Conservation (phyloP, 2,113 vertebrate genomes). For the Pseudopodoces humilis region DNA sequence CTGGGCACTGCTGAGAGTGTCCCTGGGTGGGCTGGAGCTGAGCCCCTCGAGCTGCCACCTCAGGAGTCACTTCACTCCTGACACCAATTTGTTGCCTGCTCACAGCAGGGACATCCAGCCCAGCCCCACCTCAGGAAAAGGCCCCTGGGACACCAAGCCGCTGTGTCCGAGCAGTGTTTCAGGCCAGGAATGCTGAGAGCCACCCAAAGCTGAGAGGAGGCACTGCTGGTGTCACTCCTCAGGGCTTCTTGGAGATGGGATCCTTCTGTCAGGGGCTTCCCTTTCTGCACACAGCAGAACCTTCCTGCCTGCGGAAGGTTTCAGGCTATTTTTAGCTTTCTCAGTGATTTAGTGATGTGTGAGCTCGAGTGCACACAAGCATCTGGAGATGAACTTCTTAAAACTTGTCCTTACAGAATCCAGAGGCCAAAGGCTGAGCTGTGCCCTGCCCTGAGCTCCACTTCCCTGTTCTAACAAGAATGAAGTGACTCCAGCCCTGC, state of each 20-base stretch:
- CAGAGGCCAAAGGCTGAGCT: not conserved
- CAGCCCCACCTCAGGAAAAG: not conserved
- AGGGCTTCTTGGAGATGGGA: not conserved
- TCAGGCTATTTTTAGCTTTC: not conserved
- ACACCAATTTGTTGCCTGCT: not conserved
- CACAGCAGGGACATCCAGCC: not conserved
- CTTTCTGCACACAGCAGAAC: not conserved
- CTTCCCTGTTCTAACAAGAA: not conserved
- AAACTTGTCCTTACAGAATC: not conserved
- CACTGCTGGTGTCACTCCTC: not conserved
- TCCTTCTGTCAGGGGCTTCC: not conserved
- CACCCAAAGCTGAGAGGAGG: accelerated
- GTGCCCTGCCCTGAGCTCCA: not conserved
- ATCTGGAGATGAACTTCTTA: not conserved
- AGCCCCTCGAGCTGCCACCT: not conserved
- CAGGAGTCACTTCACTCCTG: not conserved
- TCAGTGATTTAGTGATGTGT: not conserved
- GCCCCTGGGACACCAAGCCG: accelerated
- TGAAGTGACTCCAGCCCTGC: not conserved
- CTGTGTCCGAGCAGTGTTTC: accelerated
- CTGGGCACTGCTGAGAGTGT: not conserved
- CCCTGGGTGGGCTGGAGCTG: not conserved
- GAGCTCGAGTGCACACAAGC: accelerated
- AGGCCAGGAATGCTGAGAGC: not conserved
- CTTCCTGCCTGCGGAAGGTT: not conserved